Evolutionary conservation across 2,888 invertebrate species (phyloP).

Genomic region (Drosophila vallismaia): DNA sequence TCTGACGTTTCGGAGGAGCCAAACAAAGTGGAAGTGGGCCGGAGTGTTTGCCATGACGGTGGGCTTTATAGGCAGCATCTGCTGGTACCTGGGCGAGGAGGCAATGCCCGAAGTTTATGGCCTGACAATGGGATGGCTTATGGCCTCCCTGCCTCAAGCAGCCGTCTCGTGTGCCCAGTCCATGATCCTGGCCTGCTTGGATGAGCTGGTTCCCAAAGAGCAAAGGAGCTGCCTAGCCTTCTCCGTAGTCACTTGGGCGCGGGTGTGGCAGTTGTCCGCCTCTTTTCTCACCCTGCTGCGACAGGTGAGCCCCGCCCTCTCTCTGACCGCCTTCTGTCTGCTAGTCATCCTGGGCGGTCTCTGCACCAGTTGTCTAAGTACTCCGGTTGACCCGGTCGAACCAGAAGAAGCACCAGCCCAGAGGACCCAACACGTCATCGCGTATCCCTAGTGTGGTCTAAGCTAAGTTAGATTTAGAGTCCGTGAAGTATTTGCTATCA

Average conservation of each 20-base stretch:
- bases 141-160: constrained; percentile 82
- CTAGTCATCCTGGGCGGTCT: constrained; percentile 81
- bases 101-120: constrained; percentile 74
- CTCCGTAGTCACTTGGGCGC: constrained; percentile 82
- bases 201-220: constrained; percentile 80
- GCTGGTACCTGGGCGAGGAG: constrained; percentile 79
- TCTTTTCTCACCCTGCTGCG: constrained; percentile 82
- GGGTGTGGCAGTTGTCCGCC: constrained; percentile 82
- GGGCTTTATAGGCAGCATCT: constrained; percentile 81
- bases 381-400: constrained; percentile 24
- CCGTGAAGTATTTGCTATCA: constrained; percentile 31
- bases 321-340: constrained; percentile 79
- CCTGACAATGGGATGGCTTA: constrained; percentile 80
- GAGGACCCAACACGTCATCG: constrained; percentile 2
- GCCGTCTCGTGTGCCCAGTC: constrained; percentile 83
- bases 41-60: constrained; percentile 82
- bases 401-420: not conserved
- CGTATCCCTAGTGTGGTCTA: not conserved
- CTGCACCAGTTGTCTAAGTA: constrained; percentile 72
- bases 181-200: constrained; percentile 82
- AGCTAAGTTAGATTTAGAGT: constrained; percentile 1
- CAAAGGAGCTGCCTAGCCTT: constrained; percentile 80
- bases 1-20: constrained; percentile 75
- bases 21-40: constrained; percentile 83
- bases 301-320: constrained; percentile 79